Evolutionary conservation across 2,888 invertebrate species (phyloP), one percentile per base, ranked within the genome.

Genomic region (Sceliomorpha sp.): DNA sequence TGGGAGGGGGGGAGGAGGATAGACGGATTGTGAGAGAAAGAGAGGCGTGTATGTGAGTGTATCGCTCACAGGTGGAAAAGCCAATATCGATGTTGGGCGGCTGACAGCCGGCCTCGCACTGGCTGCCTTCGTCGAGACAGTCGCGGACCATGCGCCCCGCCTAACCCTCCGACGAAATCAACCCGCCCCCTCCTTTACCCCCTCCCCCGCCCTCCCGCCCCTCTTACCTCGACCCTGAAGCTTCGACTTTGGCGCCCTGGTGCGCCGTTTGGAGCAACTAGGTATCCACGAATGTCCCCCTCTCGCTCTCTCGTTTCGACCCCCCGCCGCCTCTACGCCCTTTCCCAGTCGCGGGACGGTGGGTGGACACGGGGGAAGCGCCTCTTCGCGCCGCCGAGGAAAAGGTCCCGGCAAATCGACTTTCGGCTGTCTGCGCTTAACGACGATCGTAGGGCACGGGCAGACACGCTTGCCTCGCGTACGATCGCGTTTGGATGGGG

Each of bases 41-140:
- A n/a, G n/a, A 9, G 39, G 27, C 45, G 36, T 66, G 55, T 45
- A 37, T 63, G 67, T 42, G 60, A 50, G 58, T 62, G 53, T 62
- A 26, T 48, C 48, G 55, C 51, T 40, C 62, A 10, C 64, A 73
- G 75, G 75, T 69, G 70, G 74, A 76, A 79, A 77, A 70, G 72
- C 78, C 78, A 75, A 81, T 75, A 74, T 79, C 80, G 85, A 85
- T 79, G 85, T 83, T 86, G 78, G 84, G 81, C 87, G 84, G 86
- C 85, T 82, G 80, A 83, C 80, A 83, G 86, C 86, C 86, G 86
- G 86, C 86, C 86, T 87, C 85, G 81, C 83, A 87, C 87, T 87
- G 84, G 72, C 76, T 72, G 64, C 66, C 63, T 58, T 58, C 56
- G 64, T 32, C 56, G 75, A 70, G 68, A 74, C 74, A 59, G 55